Evolutionary conservation across 2,113 vertebrate genomes (phyloP).

Genomic region (Thinocorus orbignyianus): DNA sequence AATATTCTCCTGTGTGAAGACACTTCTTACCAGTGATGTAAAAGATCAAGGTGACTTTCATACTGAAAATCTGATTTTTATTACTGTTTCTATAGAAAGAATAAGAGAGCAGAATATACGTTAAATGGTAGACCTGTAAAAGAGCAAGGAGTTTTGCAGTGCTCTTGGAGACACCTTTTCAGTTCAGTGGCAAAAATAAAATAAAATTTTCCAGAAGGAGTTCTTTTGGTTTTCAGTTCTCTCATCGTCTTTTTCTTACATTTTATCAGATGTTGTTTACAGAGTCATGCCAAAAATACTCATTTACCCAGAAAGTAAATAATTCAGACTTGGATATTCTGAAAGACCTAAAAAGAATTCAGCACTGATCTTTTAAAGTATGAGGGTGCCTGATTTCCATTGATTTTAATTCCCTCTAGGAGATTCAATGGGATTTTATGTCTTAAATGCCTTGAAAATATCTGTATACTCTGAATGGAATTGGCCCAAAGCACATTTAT

Average conservation of each 20-base stretch:
- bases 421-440: slow-evolving; percentile 41
- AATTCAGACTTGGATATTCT: background rate
- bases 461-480: slow-evolving; percentile 42
- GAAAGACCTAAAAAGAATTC: slow-evolving; percentile 24
- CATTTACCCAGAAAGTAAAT: background rate
- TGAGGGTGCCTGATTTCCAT: background rate
- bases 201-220: background rate
- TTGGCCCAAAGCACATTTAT: slow-evolving; percentile 42
- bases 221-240: background rate
- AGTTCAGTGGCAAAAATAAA: background rate
- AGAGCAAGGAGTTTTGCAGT: background rate
- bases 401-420: slow-evolving; percentile 40
- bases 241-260: background rate
- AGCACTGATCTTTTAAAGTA: slow-evolving; percentile 6
- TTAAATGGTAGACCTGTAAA: background rate
- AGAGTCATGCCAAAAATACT: background rate
- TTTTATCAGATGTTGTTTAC: slow-evolving; percentile 1
- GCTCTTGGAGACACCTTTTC: background rate
- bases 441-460: slow-evolving; percentile 44
- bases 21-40: background rate
- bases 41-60: background rate
- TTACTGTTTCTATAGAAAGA: background rate
- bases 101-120: background rate
- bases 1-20: background rate
- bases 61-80: background rate